phyloP scores from a whole-genome alignment of 2,113 vertebrate species.

The Petrocephalus zakoni region DNA sequence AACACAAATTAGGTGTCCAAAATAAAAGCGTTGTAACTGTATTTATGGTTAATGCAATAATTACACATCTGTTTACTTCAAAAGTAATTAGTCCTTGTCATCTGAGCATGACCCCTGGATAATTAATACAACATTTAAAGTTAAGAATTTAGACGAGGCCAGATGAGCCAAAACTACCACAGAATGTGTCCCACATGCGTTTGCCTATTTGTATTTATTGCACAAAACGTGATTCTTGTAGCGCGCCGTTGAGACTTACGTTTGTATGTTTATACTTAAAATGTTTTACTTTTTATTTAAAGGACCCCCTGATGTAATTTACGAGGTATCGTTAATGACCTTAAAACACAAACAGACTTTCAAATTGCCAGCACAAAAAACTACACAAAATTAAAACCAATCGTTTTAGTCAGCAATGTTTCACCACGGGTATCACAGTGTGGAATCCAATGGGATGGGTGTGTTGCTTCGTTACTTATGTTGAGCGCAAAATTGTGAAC shows the following conservation, averaged over 20 bases:
- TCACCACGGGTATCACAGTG: background rate
- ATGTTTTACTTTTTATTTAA: background rate
- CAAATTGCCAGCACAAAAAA: background rate
- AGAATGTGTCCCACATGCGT: background rate
- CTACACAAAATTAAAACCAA: background rate
- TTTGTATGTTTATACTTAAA: background rate
- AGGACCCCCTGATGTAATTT: background rate
- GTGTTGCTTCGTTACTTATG: background rate
- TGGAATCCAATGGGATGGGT: background rate
- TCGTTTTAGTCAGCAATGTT: background rate
- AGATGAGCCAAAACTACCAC: background rate
- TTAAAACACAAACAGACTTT: background rate
- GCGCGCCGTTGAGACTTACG: background rate
- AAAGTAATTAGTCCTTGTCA: no score
- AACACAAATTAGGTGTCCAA: background rate
- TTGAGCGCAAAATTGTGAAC: background rate
- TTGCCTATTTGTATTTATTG: background rate
- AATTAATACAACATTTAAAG: background rate
- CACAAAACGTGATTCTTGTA: background rate
- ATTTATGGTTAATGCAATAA: background rate
- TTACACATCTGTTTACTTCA: background rate
- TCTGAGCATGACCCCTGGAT: background rate
- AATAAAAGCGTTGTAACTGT: background rate
- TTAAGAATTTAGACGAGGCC: background rate
- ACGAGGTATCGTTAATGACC: background rate